Conservation (phyloP, 2,797 vertebrate species). For the Fringilla coelebs region DNA sequence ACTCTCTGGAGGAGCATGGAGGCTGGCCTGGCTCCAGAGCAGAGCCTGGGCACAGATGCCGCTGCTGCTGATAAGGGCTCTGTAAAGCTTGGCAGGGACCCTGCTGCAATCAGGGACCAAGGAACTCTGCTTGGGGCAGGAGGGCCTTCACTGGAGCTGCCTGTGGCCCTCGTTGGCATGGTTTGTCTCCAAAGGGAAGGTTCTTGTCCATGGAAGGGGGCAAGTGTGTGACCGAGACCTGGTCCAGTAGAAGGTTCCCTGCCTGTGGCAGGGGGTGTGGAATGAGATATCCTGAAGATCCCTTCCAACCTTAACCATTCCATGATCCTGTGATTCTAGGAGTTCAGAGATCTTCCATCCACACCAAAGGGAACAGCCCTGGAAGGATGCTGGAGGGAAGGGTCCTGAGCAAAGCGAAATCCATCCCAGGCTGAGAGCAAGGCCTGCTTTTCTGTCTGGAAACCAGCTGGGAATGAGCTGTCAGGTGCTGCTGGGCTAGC, state of each 20-base stretch:
- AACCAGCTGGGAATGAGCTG: not conserved
- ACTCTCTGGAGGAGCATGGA: not conserved
- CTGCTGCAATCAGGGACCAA: slow-evolving; percentile 26
- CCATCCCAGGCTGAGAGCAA: not conserved
- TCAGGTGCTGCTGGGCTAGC: not conserved
- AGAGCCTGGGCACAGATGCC: not conserved
- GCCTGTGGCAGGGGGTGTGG: fast-evolving
- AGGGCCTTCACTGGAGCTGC: not conserved
- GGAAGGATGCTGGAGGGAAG: not conserved
- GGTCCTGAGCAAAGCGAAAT: not conserved
- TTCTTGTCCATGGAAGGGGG: fast-evolving
- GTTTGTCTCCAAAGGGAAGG: not conserved
- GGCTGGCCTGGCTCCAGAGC: slow-evolving; percentile 13
- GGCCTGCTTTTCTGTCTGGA: not conserved
- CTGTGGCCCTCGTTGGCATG: fast-evolving
- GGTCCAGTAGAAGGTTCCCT: no score
- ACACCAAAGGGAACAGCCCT: not conserved
- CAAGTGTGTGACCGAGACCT: not conserved
- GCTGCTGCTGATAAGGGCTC: slow-evolving; percentile 18
- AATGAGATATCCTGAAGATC: not conserved
- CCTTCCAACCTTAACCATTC: not conserved
- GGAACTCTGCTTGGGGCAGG: not conserved
- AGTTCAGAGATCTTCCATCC: not conserved
- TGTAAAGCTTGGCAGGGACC: not conserved
- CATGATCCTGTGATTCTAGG: not conserved